phyloP scores from a whole-genome alignment of 2,113 vertebrate genomes.

The Tenebrosternarchus preto region DNA sequence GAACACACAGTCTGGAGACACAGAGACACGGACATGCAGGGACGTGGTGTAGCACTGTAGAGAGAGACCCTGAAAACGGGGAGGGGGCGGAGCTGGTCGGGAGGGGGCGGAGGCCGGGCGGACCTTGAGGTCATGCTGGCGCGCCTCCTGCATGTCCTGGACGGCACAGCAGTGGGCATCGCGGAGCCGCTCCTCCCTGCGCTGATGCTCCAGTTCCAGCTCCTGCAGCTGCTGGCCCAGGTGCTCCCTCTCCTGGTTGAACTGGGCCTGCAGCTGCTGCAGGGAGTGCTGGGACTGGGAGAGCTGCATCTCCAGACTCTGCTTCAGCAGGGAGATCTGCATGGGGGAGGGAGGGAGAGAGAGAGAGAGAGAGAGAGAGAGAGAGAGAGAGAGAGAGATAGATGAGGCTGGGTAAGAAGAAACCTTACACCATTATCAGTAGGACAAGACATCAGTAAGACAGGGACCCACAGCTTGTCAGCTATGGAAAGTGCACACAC shows the following conservation, averaged over 20 bases:
- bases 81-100: not conserved
- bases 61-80: not conserved
- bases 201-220: constrained; percentile 90
- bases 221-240: constrained; percentile 93
- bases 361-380: not conserved
- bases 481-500: not conserved
- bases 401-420: not conserved
- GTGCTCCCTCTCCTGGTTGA: constrained; percentile 92
- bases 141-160: constrained; percentile 89
- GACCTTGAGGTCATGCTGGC: constrained; percentile 89
- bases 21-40: no score
- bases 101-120: not conserved
- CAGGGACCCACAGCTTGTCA: constrained; percentile 16
- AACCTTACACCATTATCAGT: not conserved
- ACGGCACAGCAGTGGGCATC: constrained; percentile 89
- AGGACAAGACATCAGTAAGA: not conserved
- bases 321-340: constrained; percentile 95
- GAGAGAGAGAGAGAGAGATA: no score
- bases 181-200: constrained; percentile 87
- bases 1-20: no score
- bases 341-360: constrained; percentile 44
- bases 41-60: no score
- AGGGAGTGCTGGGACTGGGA: constrained; percentile 95
- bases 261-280: constrained; percentile 95
- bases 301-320: constrained; percentile 97